Evolutionary conservation across 2,888 invertebrate species (phyloP), one percentile per base, ranked within the genome.

Genomic region (Hirudinaria manillensis): DNA sequence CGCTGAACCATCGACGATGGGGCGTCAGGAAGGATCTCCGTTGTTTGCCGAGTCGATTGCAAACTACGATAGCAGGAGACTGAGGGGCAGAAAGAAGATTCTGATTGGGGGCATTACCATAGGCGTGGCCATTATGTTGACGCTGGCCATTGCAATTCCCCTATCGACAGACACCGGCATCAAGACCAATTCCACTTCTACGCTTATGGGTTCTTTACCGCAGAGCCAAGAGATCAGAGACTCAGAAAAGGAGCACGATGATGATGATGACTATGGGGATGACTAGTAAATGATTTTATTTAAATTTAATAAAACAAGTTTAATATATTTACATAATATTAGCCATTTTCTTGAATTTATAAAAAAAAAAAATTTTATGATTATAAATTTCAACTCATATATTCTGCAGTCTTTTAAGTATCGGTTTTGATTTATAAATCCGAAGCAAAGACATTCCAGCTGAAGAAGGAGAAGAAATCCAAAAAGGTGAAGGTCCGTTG

Each of bases 1-100:
- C 10, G 10, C 45, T 10, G 16, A 45, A 10, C 36, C 36, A 36
- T 45, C 45, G 38, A 1, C 45, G 16, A 61, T 61, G 61, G 61
- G 61, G n/a, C 24, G 61, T 21, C 24, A 61, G n/a, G 61, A 61
- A n/a, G 61, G 61, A 61, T 61, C 61, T 1, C 61, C 61, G 29
- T 27, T 61, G 29, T 61, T 61, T 61, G 61, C 61, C 7, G 61
- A 61, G n/a, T 61, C 61, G 24, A 29, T 61, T 61, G 61, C 61
- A 16, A 45, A 45, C 45, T 61, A 61, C 29, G 61, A 61, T n/a
- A 29, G 61, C 61, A 24, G 24, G 29, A 61, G 61, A 16, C 4
- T 29, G 24, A 61, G 61, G n/a, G 61, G 61, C 7, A 2, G 61
- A 7, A 61, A 61, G 29, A 61, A 61, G n/a, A 24, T 61, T n/a